Conservation (phyloP, 2,888 invertebrate genomes). For the Ypsolopha sequella region DNA sequence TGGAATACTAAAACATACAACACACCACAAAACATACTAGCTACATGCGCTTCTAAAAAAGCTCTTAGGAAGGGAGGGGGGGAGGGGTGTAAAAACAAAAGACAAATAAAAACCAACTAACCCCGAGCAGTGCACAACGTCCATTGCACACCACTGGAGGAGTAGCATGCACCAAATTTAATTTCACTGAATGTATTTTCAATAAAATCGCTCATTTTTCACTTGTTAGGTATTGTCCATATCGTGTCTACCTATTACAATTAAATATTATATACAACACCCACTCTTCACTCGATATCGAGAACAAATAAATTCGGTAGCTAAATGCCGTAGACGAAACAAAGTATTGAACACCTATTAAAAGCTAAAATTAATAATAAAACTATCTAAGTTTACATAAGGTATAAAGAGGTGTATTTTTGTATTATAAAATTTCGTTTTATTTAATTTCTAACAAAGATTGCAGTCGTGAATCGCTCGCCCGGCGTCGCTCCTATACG, state of each 20-base stretch:
- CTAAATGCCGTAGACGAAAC: conserved; percentile 38
- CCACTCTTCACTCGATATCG: background rate
- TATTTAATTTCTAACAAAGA: background rate
- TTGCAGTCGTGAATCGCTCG: conserved; percentile 4
- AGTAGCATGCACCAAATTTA: conserved; percentile 45
- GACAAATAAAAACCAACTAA: too few relatives aligned
- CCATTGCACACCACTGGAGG: too few relatives aligned
- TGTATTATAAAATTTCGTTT: conserved; percentile 16
- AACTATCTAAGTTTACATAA: conserved; percentile 49
- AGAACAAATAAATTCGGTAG: conserved; percentile 12
- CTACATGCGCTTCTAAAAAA: too few relatives aligned
- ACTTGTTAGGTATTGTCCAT: conserved; percentile 71
- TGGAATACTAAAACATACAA: too few relatives aligned
- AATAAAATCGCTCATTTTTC: conserved; percentile 18
- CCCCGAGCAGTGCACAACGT: too few relatives aligned
- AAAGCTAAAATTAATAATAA: conserved; percentile 59
- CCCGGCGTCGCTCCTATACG: background rate
- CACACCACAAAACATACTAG: too few relatives aligned
- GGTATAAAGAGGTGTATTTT: conserved; percentile 48
- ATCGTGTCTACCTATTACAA: conserved; percentile 50
- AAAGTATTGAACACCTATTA: conserved; percentile 67
- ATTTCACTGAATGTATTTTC: conserved; percentile 60
- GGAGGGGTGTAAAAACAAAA: too few relatives aligned
- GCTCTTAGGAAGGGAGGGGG: too few relatives aligned
- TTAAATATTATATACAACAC: conserved; percentile 43